Percentiles rank a stretch among this genome's conserved stretches.
Evolutionary conservation across 2,888 invertebrate species (phyloP).

Genomic region (Apocheima hispidaria): DNA sequence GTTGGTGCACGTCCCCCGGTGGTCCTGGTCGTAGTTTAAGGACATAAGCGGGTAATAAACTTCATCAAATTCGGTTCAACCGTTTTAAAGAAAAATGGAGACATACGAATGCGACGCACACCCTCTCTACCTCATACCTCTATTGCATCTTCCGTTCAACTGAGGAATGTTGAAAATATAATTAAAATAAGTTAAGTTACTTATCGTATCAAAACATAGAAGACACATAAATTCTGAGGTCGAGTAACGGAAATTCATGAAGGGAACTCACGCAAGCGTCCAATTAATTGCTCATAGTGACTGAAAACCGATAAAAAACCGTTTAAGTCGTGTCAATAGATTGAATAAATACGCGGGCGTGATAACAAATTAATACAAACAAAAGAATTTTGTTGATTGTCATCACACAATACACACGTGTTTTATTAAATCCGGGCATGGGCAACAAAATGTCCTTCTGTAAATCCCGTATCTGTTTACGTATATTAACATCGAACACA

Average conservation of each 20-base stretch:
- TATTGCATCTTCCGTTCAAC: too few species aligned
- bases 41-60: too few species aligned
- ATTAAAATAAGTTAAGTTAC: not conserved
- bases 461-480: not conserved
- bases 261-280: slow-evolving; percentile 32
- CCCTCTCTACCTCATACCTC: too few species aligned
- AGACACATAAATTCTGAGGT: slow-evolving; percentile 26
- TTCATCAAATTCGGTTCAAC: too few species aligned
- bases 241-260: slow-evolving; percentile 36
- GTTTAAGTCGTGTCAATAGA: slow-evolving; percentile 23
- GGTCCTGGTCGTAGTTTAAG: too few species aligned
- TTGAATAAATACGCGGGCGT: slow-evolving; percentile 10
- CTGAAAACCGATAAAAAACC: slow-evolving; percentile 41
- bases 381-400: slow-evolving; percentile 3
- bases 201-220: not conserved
- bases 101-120: too few species aligned
- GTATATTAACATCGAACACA: too few species aligned
- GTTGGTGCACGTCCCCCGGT: too few species aligned
- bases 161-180: too few species aligned
- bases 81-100: too few species aligned
- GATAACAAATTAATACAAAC: slow-evolving; percentile 20
- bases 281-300: slow-evolving; percentile 30
- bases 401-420: not conserved
- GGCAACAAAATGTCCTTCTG: not conserved
- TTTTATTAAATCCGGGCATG: not conserved